A percentile compares a stretch with the other conserved stretches of the same genome.
phyloP scores from a whole-genome alignment of 2,797 vertebrate genomes.

The Margarornis squamiger region DNA sequence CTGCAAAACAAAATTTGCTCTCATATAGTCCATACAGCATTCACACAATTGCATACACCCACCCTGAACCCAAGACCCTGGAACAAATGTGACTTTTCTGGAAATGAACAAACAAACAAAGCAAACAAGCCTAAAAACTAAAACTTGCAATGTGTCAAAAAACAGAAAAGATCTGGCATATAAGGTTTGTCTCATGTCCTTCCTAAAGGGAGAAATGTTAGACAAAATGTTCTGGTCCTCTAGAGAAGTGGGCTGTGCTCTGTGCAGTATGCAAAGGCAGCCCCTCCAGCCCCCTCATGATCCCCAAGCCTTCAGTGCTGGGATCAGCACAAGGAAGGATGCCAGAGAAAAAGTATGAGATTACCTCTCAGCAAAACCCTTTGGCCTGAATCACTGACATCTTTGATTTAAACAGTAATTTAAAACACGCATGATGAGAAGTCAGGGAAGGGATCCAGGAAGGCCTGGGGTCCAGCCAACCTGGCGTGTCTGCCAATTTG shows the following conservation, averaged over 20 bases:
- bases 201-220: neutral
- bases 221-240: neutral
- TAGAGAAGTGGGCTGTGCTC: neutral
- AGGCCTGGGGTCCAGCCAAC: slow-evolving; percentile 62
- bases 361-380: slow-evolving; percentile 63
- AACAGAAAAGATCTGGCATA: neutral
- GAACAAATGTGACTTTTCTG: neutral
- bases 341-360: slow-evolving; percentile 60
- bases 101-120: neutral
- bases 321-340: slow-evolving; percentile 38
- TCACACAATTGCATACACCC: neutral
- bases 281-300: neutral
- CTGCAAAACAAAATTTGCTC: neutral
- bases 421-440: slow-evolving; percentile 68
- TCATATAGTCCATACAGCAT: neutral
- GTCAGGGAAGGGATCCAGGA: slow-evolving; percentile 63
- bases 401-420: slow-evolving; percentile 69
- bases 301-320: slow-evolving; percentile 20
- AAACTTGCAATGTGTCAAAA: neutral
- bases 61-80: neutral
- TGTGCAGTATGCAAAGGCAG: neutral
- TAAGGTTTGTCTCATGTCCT: neutral
- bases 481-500: slow-evolving; percentile 35
- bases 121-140: neutral
- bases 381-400: slow-evolving; percentile 69